Conservation (phyloP, 2,113 vertebrate genomes). For the Eclectus roratus region DNA sequence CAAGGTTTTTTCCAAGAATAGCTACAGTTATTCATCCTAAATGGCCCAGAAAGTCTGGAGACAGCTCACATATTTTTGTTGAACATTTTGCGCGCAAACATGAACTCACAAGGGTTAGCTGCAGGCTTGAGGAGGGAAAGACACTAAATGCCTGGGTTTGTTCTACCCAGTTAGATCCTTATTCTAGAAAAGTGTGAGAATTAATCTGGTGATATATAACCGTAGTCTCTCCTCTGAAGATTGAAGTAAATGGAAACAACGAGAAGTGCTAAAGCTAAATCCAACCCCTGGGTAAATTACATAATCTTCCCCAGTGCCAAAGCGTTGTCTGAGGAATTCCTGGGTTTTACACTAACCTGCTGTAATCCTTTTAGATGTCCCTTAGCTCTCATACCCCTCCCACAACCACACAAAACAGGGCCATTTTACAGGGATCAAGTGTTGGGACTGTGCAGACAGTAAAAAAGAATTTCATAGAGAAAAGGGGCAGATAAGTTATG, state of each 20-base stretch:
- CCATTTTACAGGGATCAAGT: neutral
- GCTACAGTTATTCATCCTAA: constrained; percentile 36
- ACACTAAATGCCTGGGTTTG: neutral
- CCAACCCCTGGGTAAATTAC: constrained; percentile 14
- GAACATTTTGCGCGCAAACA: neutral
- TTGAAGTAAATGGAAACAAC: constrained; percentile 56
- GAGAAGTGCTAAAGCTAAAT: constrained; percentile 34
- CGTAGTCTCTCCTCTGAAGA: neutral
- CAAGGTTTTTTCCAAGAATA: constrained; percentile 43
- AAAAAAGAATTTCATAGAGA: neutral
- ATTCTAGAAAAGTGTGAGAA: neutral
- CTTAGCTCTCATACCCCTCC: constrained; percentile 20
- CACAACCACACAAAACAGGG: neutral
- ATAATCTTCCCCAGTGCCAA: constrained; percentile 51
- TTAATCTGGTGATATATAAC: neutral
- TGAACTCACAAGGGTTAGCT: neutral
- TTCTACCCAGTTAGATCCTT: neutral
- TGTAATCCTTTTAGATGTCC: constrained; percentile 45
- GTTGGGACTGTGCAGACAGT: neutral
- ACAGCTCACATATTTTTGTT: constrained; percentile 39
- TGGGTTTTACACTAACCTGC: constrained; percentile 29
- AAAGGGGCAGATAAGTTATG: neutral
- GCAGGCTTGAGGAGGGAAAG: neutral
- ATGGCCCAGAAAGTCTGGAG: constrained; percentile 66
- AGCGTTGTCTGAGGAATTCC: constrained; percentile 34